Evolutionary conservation across 2,797 vertebrate species (phyloP), one percentile per base, ranked within the genome.

Genomic region (Chrysocyon brachyurus): DNA sequence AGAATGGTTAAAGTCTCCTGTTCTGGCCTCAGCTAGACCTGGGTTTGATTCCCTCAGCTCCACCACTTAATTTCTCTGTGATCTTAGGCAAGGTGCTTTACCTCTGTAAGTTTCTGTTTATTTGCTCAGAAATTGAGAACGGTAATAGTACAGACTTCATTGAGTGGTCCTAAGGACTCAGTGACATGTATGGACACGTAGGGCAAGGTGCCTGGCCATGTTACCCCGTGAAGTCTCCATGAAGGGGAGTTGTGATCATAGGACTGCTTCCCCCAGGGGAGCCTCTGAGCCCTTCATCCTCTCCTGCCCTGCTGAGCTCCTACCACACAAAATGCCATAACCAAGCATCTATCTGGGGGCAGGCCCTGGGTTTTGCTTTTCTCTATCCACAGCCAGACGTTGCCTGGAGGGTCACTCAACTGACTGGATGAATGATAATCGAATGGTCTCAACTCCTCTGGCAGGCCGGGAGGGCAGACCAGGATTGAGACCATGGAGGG

Each of bases 51-150:
- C 56, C 77, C 40, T 46, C 82, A 96, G 87, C 31, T 68, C 86
- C 26, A 68, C 26, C 49, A 57, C 9, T 79, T 91, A 77, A 85
- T 77, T 4, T 4, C 17, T 66, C 59, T 75, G 64, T 94, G 66
- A 88, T 90, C 56, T 91, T 46, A 70, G 66, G 49, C 68, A 91
- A 94, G 54, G 68, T 56, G 54, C 22, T 59, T 93, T 21, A 33
- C 31, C 33, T 95, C 31, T 87, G 64, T 63, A 95, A 93, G 66
- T 36, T 96, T 94, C 91, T 93, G 57, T 87, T 94, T 89, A 72
- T 90, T 91, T 92, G 64, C 61, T 93, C 31, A 66, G 83, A 88
- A 88, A 88, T 91, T 70, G 96, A 85, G 49, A 79, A 84, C 10
- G 78, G 36, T 72, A 64, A 61, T 56, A 86, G 36, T 54, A 88